Conservation (phyloP, 2,113 vertebrate species). For the Pavo muticus region DNA sequence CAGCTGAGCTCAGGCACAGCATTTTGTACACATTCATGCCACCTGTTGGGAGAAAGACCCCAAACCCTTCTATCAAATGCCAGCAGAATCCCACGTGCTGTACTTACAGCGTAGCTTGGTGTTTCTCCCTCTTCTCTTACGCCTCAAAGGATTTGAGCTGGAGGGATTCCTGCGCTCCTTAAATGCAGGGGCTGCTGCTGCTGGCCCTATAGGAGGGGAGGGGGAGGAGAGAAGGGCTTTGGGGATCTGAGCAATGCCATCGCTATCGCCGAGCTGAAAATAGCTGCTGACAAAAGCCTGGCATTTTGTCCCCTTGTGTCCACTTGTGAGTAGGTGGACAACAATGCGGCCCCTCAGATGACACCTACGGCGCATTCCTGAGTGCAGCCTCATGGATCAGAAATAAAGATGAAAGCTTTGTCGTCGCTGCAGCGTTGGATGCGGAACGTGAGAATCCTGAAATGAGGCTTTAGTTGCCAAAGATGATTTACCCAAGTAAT, state of each 20-base stretch:
- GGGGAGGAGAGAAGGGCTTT: constrained; percentile 53
- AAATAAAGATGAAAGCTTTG: background rate
- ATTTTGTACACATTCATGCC: too few species aligned
- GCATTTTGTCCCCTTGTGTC: constrained; percentile 52
- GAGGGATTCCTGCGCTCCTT: constrained; percentile 43
- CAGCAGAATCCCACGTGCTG: background rate
- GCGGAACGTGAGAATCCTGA: background rate
- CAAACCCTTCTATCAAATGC: background rate
- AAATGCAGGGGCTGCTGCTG: constrained; percentile 60
- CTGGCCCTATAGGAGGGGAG: constrained; percentile 50
- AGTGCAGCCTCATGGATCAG: background rate
- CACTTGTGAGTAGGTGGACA: constrained; percentile 74
- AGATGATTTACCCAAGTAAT: background rate
- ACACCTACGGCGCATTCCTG: constrained; percentile 27
- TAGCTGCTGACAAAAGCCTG: constrained; percentile 82
- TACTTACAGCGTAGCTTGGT: background rate
- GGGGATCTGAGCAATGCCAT: constrained; percentile 75
- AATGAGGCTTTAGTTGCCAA: background rate
- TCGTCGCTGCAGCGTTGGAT: background rate
- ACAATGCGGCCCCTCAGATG: constrained; percentile 69
- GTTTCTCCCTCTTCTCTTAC: background rate
- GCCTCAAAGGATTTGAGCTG: background rate
- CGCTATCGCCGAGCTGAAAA: constrained; percentile 82
- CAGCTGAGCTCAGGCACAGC: too few species aligned
- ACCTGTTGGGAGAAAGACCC: background rate